Evolutionary conservation across 1,140 invertebrate genomes (phyloP), one percentile per base, ranked within the genome.

Genomic region (Pogonomyrmex barbatus): DNA sequence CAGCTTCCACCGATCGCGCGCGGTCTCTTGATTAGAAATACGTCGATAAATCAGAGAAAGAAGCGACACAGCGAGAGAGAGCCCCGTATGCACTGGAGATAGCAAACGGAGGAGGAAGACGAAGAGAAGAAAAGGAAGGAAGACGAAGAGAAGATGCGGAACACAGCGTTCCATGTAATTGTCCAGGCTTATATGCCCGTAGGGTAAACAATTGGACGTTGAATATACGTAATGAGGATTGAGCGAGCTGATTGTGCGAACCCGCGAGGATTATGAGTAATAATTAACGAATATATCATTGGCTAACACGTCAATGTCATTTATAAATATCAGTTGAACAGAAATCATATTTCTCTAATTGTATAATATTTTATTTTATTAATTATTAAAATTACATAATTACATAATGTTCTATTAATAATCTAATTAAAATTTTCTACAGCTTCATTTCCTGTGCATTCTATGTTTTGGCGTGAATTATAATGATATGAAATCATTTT

Each of bases 21-120:
- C 90, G 89, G 87, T 91, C 88, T 86, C 90, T 93, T 91, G 93
- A 94, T 94, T 93, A 93, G 91, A 92, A 93, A 91, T 92, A 91
- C 91, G 84, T 75, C 85, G 91, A 93, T 93, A 92, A 93, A 92
- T 91, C 82, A 90, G 78, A 56, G 56, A 62, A 87, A 52, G 62
- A 24, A 76, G 33, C 30, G 60, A 63, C 47, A 45, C 45, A n/a
- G 85, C 79, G 39, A 36, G 50, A 56, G 50, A 56, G 65, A 50
- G 12, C 9, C 14, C 24, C 47, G 10, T 30, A 73, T 47, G 17
- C 47, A 47, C 33, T 50, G 50, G 47, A 85, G 84, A 86, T 81
- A 86, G n/a, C 30, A n/a, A n/a, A 6, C 8, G 36, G 3, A 52
- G 58, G 2, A 50, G 30, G 50, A 65, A 39, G 50, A 58, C 63